Base-by-base conservation (phyloP, 2,888 invertebrate species). In the Parnassius apollo region DNA sequence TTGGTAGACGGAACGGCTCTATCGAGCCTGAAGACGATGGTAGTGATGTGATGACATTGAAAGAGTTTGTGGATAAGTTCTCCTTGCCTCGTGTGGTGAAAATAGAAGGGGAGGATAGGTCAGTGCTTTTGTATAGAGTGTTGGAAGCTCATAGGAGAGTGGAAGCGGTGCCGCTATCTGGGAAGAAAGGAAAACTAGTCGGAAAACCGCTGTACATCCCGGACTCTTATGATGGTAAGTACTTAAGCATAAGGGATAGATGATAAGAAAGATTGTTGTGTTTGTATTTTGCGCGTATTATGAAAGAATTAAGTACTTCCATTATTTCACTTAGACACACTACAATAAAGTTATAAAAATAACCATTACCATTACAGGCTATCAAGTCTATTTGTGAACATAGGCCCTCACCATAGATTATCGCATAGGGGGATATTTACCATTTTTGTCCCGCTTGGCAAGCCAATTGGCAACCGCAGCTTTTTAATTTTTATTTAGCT, bases 141-240 rank as follows among this genome's bases (percentile, higher is more conserved):
- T 86, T 94, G 73, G 93, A 93, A 73, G 93, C 93, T 65, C 93
- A 93, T 73, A 89, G 93, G 75, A 91, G 94, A 72, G 93, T 94
- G 68, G 93, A 94, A 78, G 94, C 94, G 10, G 93, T 93, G 60
- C 93, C 93, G 59, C 75, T 93, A 67, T 80, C 89, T 10, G 92
- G 92, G 62, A 93, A 93, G 82, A 93, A 93, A 69, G 93, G 93
- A 57, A 93, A 93, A 75, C 75, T 91, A 68, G 93, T 93, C 13
- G 93, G 93, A 18, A 93, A 93, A 69, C 89, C 93, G 62, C 81
- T 94, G 67, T 93, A 93, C 73, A 94, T 94, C 77, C 94, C 94
- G 68, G 94, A 94, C 79, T 93, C 93, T 69, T 94, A 94, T 83
- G 93, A 93, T 82, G 94, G 94, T 94, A 71, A 93, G 93, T 90